phyloP scores from a whole-genome alignment of 2,888 invertebrate species.

The Dusona sp. region DNA sequence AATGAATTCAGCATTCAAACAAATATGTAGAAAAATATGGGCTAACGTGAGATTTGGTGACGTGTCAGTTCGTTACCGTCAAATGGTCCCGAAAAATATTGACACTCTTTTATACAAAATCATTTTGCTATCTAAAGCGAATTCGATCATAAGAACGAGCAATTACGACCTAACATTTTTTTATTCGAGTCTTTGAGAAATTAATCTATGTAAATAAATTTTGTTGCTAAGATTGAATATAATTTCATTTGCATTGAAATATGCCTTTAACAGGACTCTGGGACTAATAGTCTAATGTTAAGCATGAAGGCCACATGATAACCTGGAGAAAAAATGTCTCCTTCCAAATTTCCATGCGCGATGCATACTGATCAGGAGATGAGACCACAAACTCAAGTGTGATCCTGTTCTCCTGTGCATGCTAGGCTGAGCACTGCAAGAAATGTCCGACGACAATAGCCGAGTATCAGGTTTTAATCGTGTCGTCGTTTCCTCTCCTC shows the following conservation, averaged over 20 bases:
- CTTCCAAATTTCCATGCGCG: not conserved
- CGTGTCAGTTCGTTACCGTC: too few species aligned
- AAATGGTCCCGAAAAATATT: too few species aligned
- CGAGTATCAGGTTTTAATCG: conserved; percentile 62
- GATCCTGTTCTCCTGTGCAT: conserved; percentile 78
- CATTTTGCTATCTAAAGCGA: not conserved
- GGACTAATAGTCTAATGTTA: not conserved
- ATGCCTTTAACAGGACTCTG: not conserved
- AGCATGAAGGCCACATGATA: not conserved
- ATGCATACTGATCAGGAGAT: conserved; percentile 14
- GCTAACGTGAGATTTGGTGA: too few species aligned
- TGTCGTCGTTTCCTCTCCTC: conserved; percentile 64
- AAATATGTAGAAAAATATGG: too few species aligned
- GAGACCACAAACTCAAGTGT: not conserved
- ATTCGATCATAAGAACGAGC: not conserved
- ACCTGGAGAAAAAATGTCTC: not conserved
- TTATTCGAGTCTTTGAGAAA: too few species aligned
- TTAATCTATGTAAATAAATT: not conserved
- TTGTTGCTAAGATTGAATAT: not conserved
- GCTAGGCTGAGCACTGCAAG: conserved; percentile 75
- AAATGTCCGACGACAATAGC: conserved; percentile 71
- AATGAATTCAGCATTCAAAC: too few species aligned
- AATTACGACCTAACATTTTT: not conserved
- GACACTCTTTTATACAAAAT: too few species aligned
- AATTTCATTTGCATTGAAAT: not conserved